Percentiles rank a stretch among this genome's conserved stretches.
phyloP scores from a whole-genome alignment of 2,113 vertebrate genomes.

The Barbus barbus region DNA sequence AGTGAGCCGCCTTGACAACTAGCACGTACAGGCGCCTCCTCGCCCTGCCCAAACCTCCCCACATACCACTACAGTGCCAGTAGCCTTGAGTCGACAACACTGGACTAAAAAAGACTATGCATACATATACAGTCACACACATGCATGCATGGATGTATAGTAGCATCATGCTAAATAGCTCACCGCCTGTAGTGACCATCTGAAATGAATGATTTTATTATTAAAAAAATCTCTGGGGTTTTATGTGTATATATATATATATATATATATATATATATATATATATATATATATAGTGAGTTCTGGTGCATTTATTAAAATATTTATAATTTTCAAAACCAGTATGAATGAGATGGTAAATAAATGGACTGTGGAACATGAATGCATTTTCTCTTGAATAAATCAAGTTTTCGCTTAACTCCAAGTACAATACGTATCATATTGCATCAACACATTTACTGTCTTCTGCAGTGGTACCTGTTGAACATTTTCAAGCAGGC shows the following conservation, averaged over 20 bases:
- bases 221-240: no score
- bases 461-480: background rate
- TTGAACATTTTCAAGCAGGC: background rate
- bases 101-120: conserved; percentile 62
- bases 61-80: conserved; percentile 63
- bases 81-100: conserved; percentile 65
- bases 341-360: no score
- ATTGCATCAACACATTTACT: background rate
- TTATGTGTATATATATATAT: no score
- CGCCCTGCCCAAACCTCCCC: conserved; percentile 37
- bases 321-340: no score
- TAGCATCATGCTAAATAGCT: background rate
- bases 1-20: conserved; percentile 63
- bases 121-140: background rate
- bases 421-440: background rate
- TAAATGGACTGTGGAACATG: background rate
- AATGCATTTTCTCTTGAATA: background rate
- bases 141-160: background rate
- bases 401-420: background rate
- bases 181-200: no score
- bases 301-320: no score
- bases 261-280: no score
- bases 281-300: no score
- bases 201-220: no score
- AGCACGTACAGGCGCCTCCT: conserved; percentile 41